Evolutionary conservation across 2,888 invertebrate species (phyloP).

Genomic region (Drosophila melanocephala): DNA sequence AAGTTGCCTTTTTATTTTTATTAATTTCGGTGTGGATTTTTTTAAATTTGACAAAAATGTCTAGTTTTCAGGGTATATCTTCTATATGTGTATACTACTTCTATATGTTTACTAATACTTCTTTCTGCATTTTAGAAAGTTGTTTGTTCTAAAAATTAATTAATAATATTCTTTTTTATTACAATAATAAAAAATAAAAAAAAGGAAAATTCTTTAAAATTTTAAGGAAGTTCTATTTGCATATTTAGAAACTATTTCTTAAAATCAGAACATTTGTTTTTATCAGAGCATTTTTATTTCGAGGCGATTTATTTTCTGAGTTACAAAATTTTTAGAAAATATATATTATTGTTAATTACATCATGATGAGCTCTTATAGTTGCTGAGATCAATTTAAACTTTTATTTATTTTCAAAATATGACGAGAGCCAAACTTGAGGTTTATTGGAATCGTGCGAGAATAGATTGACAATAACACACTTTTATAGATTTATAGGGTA

Average conservation of each 20-base stretch:
- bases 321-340: too few relatives aligned
- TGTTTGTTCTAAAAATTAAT: background rate
- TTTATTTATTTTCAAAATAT: background rate
- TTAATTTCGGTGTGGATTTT: background rate
- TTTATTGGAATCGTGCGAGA: background rate
- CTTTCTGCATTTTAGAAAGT: background rate
- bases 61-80: background rate
- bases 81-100: background rate
- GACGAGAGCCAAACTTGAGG: background rate
- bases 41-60: background rate
- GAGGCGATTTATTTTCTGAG: background rate
- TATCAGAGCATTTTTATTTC: background rate
- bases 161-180: too few relatives aligned
- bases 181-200: too few relatives aligned
- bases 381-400: background rate
- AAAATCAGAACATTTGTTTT: background rate
- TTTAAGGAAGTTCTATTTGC: background rate
- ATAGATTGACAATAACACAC: too few relatives aligned
- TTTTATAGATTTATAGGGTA: constrained; percentile 3
- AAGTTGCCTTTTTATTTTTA: background rate
- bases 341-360: background rate
- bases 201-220: background rate
- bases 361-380: background rate
- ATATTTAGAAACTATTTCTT: background rate
- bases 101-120: background rate